These are phyloP conservation scores for Apotomis betuletana DNA, from an alignment of 2,888 invertebrate genomes.

Conservation along the genomic window DNA sequence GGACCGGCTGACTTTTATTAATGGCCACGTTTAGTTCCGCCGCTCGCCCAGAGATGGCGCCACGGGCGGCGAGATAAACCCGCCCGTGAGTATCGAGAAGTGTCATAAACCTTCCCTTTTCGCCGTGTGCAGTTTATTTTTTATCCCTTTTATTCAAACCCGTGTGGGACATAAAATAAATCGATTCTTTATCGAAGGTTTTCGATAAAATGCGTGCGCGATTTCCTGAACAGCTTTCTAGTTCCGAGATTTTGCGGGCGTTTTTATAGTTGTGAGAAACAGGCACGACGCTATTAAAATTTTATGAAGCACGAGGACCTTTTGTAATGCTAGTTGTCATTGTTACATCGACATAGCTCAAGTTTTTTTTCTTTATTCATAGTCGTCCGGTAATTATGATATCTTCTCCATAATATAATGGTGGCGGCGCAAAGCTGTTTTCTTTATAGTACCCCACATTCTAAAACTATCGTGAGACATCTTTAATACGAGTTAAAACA, in stretches of 20 bases:
- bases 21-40: slow-evolving; percentile 33
- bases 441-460: too few species aligned
- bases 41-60: slow-evolving; percentile 34
- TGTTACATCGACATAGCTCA: too few species aligned
- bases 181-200: slow-evolving; percentile 14
- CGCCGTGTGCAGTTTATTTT: slow-evolving; percentile 39
- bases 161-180: slow-evolving; percentile 21
- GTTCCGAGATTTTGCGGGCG: neutral
- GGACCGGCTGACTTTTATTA: slow-evolving; percentile 37
- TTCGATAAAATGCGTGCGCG: neutral
- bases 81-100: slow-evolving; percentile 29
- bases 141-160: slow-evolving; percentile 25
- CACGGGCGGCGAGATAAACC: slow-evolving; percentile 30
- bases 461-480: too few species aligned
- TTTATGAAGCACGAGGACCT: too few species aligned
- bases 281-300: neutral
- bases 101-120: slow-evolving; percentile 40
- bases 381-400: too few species aligned
- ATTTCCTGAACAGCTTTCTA: neutral
- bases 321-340: too few species aligned
- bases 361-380: too few species aligned
- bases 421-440: too few species aligned
- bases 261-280: neutral
- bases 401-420: too few species aligned
- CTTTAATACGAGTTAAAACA: too few species aligned